Evolutionary conservation across 2,888 invertebrate genomes (phyloP).

Genomic region (Rambutsinella grinnellia): DNA sequence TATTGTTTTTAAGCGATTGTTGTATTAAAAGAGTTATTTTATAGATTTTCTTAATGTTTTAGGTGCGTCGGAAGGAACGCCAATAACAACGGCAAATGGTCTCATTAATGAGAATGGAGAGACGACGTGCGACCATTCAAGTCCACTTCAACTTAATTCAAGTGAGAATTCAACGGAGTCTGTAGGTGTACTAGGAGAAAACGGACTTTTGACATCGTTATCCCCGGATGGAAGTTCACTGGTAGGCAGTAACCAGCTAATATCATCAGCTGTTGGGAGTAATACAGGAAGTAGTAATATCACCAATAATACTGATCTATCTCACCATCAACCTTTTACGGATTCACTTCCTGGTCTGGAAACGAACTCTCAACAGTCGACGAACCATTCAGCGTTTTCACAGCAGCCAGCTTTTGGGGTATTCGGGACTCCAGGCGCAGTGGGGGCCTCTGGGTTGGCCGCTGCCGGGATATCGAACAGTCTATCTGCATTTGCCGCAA

Average conservation of each 20-base stretch:
- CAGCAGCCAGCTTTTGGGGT: constrained; percentile 58
- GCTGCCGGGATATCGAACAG: constrained; percentile 59
- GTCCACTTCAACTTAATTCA: constrained; percentile 53
- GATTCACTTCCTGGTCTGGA: constrained; percentile 46
- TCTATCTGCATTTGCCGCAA: constrained; percentile 60
- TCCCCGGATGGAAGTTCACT: constrained; percentile 40
- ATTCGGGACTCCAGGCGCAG: constrained; percentile 58
- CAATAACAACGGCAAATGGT: constrained; percentile 62
- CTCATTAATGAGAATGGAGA: constrained; percentile 57
- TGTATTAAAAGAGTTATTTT: not conserved
- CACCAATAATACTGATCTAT: constrained; percentile 47
- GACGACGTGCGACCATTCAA: constrained; percentile 56
- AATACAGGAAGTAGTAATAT: constrained; percentile 48
- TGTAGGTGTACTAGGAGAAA: constrained; percentile 47
- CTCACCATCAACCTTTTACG: constrained; percentile 58
- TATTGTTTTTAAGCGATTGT: not conserved
- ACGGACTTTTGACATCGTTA: constrained; percentile 58
- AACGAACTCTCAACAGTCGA: constrained; percentile 50
- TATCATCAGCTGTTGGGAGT: constrained; percentile 8
- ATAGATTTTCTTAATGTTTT: not conserved
- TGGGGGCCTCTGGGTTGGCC: constrained; percentile 53
- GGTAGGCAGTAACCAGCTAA: constrained; percentile 22
- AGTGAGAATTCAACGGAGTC: constrained; percentile 32
- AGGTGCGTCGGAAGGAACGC: constrained; percentile 56
- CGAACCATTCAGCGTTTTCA: constrained; percentile 47